Evolutionary conservation across 2,888 invertebrate genomes (phyloP), one percentile per base, ranked within the genome.

Genomic region (Drosophila neutralis): DNA sequence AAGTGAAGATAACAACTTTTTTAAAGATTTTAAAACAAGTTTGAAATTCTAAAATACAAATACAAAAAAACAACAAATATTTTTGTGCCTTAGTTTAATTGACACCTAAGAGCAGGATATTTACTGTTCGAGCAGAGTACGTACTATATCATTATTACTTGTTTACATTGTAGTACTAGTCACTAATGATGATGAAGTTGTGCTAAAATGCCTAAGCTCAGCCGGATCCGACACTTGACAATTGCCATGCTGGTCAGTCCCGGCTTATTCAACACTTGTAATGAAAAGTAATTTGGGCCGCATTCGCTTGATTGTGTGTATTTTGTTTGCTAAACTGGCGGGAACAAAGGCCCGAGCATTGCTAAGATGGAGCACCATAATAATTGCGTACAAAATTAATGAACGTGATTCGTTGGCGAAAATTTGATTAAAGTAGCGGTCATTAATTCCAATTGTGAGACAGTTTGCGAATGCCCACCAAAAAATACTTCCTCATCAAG

Each of bases 131-230:
- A 51, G 29, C 49, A 35, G 1, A 10, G 21, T 4, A 7, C 4
- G 1, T 8, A 5, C 10, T 15, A 15, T 4, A 31, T 15, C 27
- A 38, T 10, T 40, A n/a, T 18, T n/a, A 29, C 24, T 24, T 56
- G 66, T 71, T 72, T 29, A 27, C 83, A 85, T 83, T 82, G 76
- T 73, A 75, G 71, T 78, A 64, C 59, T 56, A 68, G 62, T 51
- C 48, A 70, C 86, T 86, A 87, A 87, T 88, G 89, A 86, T 88
- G 88, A 87, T 87, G 89, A 88, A 88, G 86, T 80, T 88, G 89
- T 80, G 78, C 86, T 83, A 82, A 87, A 88, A 86, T 78, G 83
- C 73, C 82, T 64, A 65, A 78, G 76, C 73, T 80, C 58, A 71
- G 76, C 74, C 73, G 79, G 70, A 79, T 75, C 53, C 74, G 73